These are phyloP conservation scores for Rhea pennata DNA, from an alignment of 2,113 vertebrate genomes.

Conservation along the genomic window DNA sequence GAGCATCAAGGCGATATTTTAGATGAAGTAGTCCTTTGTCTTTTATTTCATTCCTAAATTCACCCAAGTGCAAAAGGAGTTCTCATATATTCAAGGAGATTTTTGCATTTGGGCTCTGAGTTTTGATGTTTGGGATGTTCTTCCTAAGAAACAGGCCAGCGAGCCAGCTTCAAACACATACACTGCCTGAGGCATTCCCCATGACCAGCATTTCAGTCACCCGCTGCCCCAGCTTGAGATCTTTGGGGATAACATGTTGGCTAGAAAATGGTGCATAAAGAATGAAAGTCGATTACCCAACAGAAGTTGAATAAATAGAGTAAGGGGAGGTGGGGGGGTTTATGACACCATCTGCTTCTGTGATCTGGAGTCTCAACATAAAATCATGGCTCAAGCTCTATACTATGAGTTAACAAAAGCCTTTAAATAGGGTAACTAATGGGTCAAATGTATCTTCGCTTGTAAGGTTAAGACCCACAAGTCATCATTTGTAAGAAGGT, in stretches of 20 bases:
- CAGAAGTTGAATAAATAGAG: conserved; percentile 29
- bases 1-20: neutral
- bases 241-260: neutral
- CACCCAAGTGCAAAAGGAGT: neutral
- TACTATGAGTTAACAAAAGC: conserved; percentile 49
- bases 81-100: neutral
- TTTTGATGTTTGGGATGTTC: neutral
- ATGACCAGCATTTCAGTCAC: neutral
- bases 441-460: conserved; percentile 55
- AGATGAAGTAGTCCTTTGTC: neutral
- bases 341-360: conserved; percentile 67
- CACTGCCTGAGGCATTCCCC: neutral
- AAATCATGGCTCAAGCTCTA: conserved; percentile 15
- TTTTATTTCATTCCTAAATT: neutral
- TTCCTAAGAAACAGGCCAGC: neutral
- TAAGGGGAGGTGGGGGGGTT: neutral
- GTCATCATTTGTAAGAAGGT: conserved; percentile 31
- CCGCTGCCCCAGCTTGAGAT: neutral
- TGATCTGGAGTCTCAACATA: conserved; percentile 21
- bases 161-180: neutral
- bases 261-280: neutral
- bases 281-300: neutral
- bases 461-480: conserved; percentile 75
- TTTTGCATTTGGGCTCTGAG: neutral
- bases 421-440: conserved; percentile 61